phyloP scores from a whole-genome alignment of 2,888 invertebrate species.

The Uloborus plumipes region DNA sequence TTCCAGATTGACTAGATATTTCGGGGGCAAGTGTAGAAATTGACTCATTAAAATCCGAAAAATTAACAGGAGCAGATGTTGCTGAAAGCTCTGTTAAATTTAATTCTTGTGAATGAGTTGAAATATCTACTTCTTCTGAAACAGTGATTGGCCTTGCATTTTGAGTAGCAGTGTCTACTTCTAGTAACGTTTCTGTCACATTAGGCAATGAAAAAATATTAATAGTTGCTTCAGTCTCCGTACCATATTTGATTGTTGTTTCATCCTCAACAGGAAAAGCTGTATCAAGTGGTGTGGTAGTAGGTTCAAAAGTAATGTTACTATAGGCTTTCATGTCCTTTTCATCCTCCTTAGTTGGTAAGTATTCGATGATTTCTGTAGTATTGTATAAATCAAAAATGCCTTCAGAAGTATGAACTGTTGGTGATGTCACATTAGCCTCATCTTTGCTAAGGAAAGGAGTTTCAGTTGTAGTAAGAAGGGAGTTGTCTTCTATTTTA shows the following conservation, averaged over 20 bases:
- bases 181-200: not conserved
- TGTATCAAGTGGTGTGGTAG: not conserved
- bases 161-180: not conserved
- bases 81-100: not conserved
- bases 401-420: too few species aligned
- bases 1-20: not conserved
- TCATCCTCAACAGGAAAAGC: not conserved
- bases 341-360: too few species aligned
- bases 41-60: too few species aligned
- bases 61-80: not conserved
- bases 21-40: not conserved
- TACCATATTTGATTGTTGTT: not conserved
- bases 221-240: not conserved
- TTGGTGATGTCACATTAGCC: too few species aligned
- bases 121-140: not conserved
- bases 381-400: too few species aligned
- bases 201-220: not conserved
- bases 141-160: not conserved
- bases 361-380: too few species aligned
- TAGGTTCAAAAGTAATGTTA: too few species aligned
- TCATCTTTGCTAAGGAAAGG: too few species aligned
- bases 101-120: not conserved
- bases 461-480: too few species aligned
- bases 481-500: too few species aligned
- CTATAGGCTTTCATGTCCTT: too few species aligned